Base-by-base conservation (phyloP, 2,888 invertebrate species). In the Ernsta delagoae region DNA sequence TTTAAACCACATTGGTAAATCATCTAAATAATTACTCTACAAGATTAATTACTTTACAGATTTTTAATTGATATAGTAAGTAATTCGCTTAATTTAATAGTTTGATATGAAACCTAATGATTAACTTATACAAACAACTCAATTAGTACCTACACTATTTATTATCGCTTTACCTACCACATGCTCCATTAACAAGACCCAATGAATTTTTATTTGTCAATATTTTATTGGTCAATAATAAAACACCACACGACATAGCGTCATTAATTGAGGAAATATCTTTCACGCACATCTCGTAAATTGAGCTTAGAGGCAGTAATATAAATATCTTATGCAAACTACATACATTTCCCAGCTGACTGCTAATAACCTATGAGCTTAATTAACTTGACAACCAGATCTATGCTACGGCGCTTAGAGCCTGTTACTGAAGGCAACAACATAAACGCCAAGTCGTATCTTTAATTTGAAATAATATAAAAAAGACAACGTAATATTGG, bases 321-420 rank as follows among this genome's bases (percentile, higher is more conserved):
- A 64, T 53, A 43, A 66, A 60, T 66, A 66, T 41, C 43, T 59
- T 53, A 60, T 62, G 68, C 57, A 62, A 68, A 68, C 61, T 48
- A 57, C 36, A 57, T 45, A 57, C 45, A 62, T 57, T 68, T 62
- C 62, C 43, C 48, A 50, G 68, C 53, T 16, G 31, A 62, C 48
- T 57, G 36, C 57, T 57, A 56, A 62, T 62, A 68, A 62, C 36
- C 61, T 54, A 36, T 61, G 45, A 57, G 62, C 56, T 57, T 68
- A 68, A 57, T 68, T 68, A 62, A 62, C 62, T 62, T 62, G 68
- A 68, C 62, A 68, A 57, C 68, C 61, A 61, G 56, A 56, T 56
- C 36, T 61, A 67, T 36, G 8, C 43, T 59, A 6, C 16, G 41
- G 12, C 16, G 43, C 41, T 59, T 59, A 16, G 16, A 24, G 41